Percentiles rank a stretch among this genome's conserved stretches.
Evolutionary conservation across 1,140 invertebrate species (phyloP).

Genomic region (Drosophila tani): DNA sequence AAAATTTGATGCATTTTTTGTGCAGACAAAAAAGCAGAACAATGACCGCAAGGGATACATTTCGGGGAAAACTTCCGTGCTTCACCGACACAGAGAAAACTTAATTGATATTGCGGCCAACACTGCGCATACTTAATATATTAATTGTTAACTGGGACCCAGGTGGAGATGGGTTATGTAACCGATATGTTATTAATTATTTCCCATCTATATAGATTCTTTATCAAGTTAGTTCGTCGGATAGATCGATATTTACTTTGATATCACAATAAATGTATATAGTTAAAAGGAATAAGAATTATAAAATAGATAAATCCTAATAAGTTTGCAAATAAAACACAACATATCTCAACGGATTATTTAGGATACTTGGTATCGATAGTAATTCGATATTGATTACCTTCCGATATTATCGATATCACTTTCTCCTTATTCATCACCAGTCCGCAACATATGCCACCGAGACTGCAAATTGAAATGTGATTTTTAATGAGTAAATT

Average conservation of each 20-base stretch:
- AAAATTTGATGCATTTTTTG: slow-evolving; percentile 30
- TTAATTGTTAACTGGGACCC: slow-evolving; percentile 37
- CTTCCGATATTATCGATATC: not conserved
- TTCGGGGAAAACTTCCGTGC: slow-evolving; percentile 7
- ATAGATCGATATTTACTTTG: too few species aligned
- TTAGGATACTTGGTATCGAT: too few species aligned
- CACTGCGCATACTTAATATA: slow-evolving; percentile 52
- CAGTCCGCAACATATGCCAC: not conserved
- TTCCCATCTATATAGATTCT: too few species aligned
- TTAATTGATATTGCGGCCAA: slow-evolving; percentile 53
- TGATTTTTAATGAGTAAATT: slow-evolving; percentile 48
- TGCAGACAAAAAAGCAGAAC: slow-evolving; percentile 27
- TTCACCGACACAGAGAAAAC: slow-evolving; percentile 10
- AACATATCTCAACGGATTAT: too few species aligned
- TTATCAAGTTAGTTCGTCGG: too few species aligned
- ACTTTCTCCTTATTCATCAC: not conserved
- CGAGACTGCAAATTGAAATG: slow-evolving; percentile 52
- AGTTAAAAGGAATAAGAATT: too few species aligned
- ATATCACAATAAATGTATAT: too few species aligned
- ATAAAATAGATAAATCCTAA: too few species aligned
- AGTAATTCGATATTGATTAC: too few species aligned
- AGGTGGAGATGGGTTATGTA: not conserved
- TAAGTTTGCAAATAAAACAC: too few species aligned
- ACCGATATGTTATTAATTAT: not conserved
- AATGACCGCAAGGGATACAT: slow-evolving; percentile 8